Evolutionary conservation across 2,888 invertebrate genomes (phyloP).

Genomic region (Tipula helvola): DNA sequence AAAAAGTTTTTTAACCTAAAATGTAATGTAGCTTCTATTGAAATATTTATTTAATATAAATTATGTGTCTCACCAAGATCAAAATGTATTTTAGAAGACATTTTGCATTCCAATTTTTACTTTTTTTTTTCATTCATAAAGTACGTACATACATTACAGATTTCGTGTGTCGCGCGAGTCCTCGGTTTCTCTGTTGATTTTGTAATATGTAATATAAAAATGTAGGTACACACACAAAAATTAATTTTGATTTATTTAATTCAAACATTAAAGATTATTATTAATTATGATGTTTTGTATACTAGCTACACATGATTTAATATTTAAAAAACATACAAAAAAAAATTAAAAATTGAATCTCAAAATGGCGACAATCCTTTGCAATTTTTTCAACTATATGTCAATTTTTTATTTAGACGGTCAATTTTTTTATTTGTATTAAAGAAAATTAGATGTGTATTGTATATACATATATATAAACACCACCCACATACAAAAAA

Average conservation of each 20-base stretch:
- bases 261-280: background rate
- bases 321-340: background rate
- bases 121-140: background rate
- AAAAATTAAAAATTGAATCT: constrained; percentile 4
- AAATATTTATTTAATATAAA: background rate
- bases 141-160: background rate
- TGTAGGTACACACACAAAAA: background rate
- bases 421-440: background rate
- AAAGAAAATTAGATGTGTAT: background rate
- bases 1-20: background rate
- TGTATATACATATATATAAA: background rate
- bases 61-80: background rate
- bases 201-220: background rate
- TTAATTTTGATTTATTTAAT: background rate
- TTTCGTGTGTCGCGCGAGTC: background rate
- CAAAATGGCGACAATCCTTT: constrained; percentile 12
- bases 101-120: background rate
- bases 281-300: background rate
- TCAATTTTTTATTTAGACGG: constrained; percentile 7
- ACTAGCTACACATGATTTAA: background rate
- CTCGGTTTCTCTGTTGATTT: background rate
- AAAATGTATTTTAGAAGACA: background rate
- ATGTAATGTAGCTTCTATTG: background rate
- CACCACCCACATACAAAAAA: background rate
- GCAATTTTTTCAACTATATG: constrained; percentile 10